Base-by-base conservation (phyloP, 2,888 invertebrate genomes). In the Torymus auratus region DNA sequence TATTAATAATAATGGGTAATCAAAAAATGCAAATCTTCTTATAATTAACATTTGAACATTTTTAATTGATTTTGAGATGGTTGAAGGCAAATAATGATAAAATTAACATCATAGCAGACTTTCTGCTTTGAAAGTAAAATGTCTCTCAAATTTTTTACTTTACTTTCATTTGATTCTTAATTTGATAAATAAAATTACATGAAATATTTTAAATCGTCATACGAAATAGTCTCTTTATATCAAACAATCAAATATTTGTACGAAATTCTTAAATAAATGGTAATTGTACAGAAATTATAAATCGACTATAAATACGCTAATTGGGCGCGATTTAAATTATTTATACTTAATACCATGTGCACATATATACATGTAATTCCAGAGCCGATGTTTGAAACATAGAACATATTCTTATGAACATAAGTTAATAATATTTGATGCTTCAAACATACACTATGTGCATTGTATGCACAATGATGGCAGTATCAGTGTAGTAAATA, bases 361-460 rank as follows among this genome's bases (percentile, higher is more conserved):
- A 78, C 76, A 82, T 82, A 82, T 82, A 73, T 80, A 79, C 74
- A 79, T 78, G 50, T 83, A 82, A 81, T 78, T 83, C 72, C 79
- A 81, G 80, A 80, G 81, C 74, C 80, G 78, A 73, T 83, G 71
- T 81, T 83, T 83, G 80, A 83, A 84, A 77, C 41, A 64, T 71
- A 11, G 72, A 72, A 80, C 58, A 77, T 72, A 68, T 41, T 69
- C 20, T 56, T 72, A 65, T 12, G 50, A 76, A 80, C 55, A 76
- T 52, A 80, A 80, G 52, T 70, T 58, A 23, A 62, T 78, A 58
- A 58, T 75, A 60, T 77, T 71, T 73, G 11, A 83, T 73, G 71
- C 68, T 85, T 84, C 80, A 82, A 86, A 85, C 83, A 85, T 82
- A 83, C 84, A 85, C 82, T 82, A 83, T 74, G 83, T 82, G 78